A percentile compares a stretch with the other conserved stretches of the same genome.
Evolutionary conservation across 2,797 vertebrate species (phyloP).

Genomic region (Nannoperca obscura): DNA sequence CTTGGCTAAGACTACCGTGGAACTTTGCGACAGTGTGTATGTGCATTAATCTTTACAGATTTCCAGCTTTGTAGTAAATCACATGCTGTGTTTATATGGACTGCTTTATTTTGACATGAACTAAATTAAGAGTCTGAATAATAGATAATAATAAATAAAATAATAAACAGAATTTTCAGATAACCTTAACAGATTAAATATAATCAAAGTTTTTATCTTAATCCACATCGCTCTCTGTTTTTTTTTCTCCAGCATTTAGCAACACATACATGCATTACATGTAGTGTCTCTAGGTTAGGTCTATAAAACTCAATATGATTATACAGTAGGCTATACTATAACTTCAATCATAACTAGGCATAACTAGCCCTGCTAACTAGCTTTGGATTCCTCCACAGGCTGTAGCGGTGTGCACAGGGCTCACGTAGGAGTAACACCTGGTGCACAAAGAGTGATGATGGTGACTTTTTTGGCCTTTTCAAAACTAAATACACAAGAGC

Average conservation of each 20-base stretch:
- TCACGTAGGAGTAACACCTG: too few relatives aligned
- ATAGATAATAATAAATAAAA: too few relatives aligned
- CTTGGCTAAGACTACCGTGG: background rate
- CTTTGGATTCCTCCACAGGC: too few relatives aligned
- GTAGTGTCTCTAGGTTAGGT: background rate
- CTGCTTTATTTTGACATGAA: conserved; percentile 12
- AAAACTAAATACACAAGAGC: too few relatives aligned
- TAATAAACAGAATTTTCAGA: conserved; percentile 1
- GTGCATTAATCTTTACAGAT: conserved; percentile 16
- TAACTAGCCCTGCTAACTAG: too few relatives aligned
- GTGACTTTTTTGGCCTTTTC: too few relatives aligned
- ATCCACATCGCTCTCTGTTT: background rate
- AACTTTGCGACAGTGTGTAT: conserved; percentile 3
- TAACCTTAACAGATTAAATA: background rate
- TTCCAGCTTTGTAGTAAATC: background rate
- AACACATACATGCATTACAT: background rate
- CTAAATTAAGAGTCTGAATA: background rate
- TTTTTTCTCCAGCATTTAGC: background rate
- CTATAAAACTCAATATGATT: background rate
- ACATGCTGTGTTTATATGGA: conserved; percentile 23
- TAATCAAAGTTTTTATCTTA: background rate
- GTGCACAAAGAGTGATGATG: too few relatives aligned
- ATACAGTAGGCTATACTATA: background rate
- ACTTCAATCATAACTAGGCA: background rate
- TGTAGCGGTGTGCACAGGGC: too few relatives aligned